phyloP scores from a whole-genome alignment of 2,888 invertebrate genomes.

The Stenoptilia bipunctidactyla region DNA sequence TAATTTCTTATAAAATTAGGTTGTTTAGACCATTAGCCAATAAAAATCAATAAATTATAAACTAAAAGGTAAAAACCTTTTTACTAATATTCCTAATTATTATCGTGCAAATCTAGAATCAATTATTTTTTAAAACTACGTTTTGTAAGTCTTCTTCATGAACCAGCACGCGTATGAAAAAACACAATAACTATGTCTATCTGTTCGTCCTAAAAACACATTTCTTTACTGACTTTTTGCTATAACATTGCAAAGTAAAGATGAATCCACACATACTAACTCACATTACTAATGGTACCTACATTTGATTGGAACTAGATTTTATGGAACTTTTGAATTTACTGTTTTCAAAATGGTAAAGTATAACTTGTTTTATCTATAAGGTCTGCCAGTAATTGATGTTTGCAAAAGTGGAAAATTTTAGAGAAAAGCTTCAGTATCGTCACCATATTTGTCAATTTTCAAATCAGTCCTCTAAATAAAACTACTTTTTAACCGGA shows the following conservation, averaged over 20 bases:
- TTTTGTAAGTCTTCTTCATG: background rate
- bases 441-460: too few relatives aligned
- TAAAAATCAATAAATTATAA: too few relatives aligned
- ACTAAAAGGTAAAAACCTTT: too few relatives aligned
- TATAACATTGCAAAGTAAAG: slow-evolving; percentile 11
- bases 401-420: too few relatives aligned
- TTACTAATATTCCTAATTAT: background rate
- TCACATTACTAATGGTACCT: slow-evolving; percentile 46
- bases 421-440: too few relatives aligned
- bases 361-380: slow-evolving; percentile 11
- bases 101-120: slow-evolving; percentile 1
- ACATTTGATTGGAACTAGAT: too few relatives aligned
- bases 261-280: slow-evolving; percentile 53
- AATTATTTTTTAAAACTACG: slow-evolving; percentile 1
- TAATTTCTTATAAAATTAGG: too few relatives aligned
- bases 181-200: slow-evolving; percentile 36
- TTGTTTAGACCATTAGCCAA: too few relatives aligned
- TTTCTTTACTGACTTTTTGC: slow-evolving; percentile 25
- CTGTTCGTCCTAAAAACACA: slow-evolving; percentile 65
- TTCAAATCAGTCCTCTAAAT: too few relatives aligned
- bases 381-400: slow-evolving; percentile 7
- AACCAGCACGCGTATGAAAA: too few relatives aligned
- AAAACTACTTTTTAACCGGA: too few relatives aligned
- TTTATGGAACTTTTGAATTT: too few relatives aligned
- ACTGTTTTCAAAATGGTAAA: background rate